Conservation (phyloP, 2,113 vertebrate genomes). For the Aegithalos caudatus region DNA sequence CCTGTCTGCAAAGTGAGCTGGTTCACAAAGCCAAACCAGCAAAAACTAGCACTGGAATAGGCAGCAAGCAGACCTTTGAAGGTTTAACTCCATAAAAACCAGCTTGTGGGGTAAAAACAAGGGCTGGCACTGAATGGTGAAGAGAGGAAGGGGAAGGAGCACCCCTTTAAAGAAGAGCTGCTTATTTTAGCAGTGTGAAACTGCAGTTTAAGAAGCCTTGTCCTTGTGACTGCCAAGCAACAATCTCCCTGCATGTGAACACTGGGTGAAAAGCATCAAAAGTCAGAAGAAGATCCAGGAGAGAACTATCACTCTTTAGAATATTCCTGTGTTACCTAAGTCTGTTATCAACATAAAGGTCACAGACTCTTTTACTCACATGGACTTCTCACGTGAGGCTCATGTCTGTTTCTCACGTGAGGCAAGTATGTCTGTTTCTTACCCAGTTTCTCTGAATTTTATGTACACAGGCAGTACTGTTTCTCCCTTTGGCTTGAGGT, state of each 20-base stretch:
- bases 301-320: not conserved
- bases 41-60: not conserved
- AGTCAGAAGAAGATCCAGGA: not conserved
- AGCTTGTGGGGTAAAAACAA: not conserved
- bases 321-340: not conserved
- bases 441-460: not conserved
- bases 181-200: not conserved
- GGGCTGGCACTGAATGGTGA: not conserved
- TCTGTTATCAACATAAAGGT: not conserved
- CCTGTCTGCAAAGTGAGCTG: not conserved
- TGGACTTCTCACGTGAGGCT: not conserved
- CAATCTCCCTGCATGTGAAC: not conserved
- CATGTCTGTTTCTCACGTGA: too few species aligned
- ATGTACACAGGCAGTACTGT: not conserved
- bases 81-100: not conserved
- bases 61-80: not conserved
- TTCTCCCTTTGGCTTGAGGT: not conserved
- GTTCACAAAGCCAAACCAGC: not conserved
- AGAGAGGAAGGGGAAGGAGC: not conserved
- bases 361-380: rapidly evolving
- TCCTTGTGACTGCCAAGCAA: not conserved
- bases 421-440: not conserved
- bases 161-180: not conserved
- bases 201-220: not conserved
- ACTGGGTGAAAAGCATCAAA: not conserved